A percentile compares a stretch with the other conserved stretches of the same genome.
These are phyloP conservation scores for Caenorhabditis sulstoni DNA, from an alignment of 2,888 invertebrate genomes.

Conservation along the genomic window DNA sequence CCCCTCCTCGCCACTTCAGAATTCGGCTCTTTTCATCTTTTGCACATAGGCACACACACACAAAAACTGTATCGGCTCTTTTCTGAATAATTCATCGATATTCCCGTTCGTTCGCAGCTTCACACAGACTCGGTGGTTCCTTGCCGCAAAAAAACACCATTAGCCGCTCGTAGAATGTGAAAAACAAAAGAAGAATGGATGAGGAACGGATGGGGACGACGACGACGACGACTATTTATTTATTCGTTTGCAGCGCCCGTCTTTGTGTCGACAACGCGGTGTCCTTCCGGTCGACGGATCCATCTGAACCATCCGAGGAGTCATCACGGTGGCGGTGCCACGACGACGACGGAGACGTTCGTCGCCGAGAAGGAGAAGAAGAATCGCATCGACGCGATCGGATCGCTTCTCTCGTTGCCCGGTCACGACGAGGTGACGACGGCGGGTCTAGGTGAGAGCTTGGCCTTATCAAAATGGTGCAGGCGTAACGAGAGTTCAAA, in stretches of 20 bases:
- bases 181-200: constrained; percentile 9
- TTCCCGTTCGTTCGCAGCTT: not conserved
- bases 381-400: constrained; percentile 39
- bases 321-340: constrained; percentile 4
- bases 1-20: not conserved
- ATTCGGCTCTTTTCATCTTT: not conserved
- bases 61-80: not conserved
- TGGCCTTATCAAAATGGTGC: too few species aligned
- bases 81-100: constrained; percentile 31
- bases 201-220: not conserved
- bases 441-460: constrained; percentile 17
- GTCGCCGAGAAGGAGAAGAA: constrained; percentile 22
- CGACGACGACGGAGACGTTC: constrained; percentile 2
- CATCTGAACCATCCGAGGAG: constrained; percentile 13
- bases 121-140: not conserved
- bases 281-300: constrained; percentile 35
- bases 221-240: not conserved
- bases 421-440: constrained; percentile 30
- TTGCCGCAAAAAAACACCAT: constrained; percentile 3
- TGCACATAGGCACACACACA: not conserved
- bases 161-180: not conserved
- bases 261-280: constrained; percentile 54
- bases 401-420: constrained; percentile 45
- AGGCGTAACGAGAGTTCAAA: too few species aligned
- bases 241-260: constrained; percentile 42